Evolutionary conservation across 2,888 invertebrate genomes (phyloP), one percentile per base, ranked within the genome.

Genomic region (Ctenicera cuprea): DNA sequence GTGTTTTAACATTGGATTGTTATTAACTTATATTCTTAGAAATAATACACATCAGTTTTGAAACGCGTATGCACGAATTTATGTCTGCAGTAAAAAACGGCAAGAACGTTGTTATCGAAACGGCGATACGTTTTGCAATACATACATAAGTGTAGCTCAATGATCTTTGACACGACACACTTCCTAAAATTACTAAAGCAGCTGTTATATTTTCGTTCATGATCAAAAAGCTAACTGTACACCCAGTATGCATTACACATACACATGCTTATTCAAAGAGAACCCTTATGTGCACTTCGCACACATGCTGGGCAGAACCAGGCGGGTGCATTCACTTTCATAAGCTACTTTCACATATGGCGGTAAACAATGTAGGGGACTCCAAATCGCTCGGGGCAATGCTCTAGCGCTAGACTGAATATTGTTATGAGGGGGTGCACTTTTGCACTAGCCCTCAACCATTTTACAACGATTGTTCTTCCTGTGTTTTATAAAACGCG

Each of bases 271-370:
- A 69, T 73, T 73, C 68, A 68, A 52, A 73, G 37, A 18, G 73
- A 73, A 68, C 69, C 68, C 73, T 73, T 73, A 69, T 69, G 63
- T 72, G 73, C 68, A 73, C 73, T 73, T 73, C 48, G 62, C 68
- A 74, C 73, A 70, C 75, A 77, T 77, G 75, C 69, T 72, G 71
- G 67, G 70, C 67, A 63, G 43, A 74, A 66, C 72, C 71, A 76
- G 75, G 71, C 68, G 76, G 76, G 73, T 70, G 70, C 71, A 76
- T 77, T 77, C 77, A 75, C 76, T 75, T 77, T 76, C 72, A 71
- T 75, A 73, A 74, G 72, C 69, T 74, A 75, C 72, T 76, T 74
- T 77, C 78, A 76, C 78, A 78, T 78, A 78, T 78, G 78, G 78
- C 74, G 74, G 48, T 68, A 67, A 71, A 76, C 77, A 74, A 78